Conservation (phyloP, 1,140 invertebrate genomes). For the Musca vetustissima region DNA sequence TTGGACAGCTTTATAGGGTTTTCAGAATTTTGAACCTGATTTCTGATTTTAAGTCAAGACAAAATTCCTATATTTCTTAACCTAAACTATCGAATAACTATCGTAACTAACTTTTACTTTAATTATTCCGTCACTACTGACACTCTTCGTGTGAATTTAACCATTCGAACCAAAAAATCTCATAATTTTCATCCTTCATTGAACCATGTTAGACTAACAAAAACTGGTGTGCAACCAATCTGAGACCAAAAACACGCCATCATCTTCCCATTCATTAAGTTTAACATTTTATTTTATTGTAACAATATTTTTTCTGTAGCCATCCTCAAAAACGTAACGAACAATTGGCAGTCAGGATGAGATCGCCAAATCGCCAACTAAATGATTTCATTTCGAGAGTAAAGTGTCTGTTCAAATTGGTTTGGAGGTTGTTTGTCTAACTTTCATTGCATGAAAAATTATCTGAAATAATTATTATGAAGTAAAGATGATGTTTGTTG, state of each 20-base stretch:
- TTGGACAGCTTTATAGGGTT: no score
- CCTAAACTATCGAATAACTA: no score
- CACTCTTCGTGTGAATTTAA: no score
- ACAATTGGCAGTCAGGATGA: not conserved
- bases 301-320: slow-evolving; percentile 1
- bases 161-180: no score
- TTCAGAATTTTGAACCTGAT: no score
- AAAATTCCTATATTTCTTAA: no score
- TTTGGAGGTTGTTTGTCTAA: not conserved
- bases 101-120: no score
- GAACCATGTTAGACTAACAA: no score
- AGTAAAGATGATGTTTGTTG: not conserved
- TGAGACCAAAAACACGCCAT: slow-evolving; percentile 12
- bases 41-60: no score
- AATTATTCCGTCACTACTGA: no score
- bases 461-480: slow-evolving; percentile 23
- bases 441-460: slow-evolving; percentile 17
- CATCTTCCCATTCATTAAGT: slow-evolving; percentile 18
- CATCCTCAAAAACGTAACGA: not conserved
- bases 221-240: no score
- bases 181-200: no score
- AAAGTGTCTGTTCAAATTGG: not conserved
- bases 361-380: not conserved
- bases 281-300: slow-evolving; percentile 21
- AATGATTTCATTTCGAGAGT: not conserved